These are phyloP conservation scores for Cremastobaeus sp. DNA, from an alignment of 2,888 invertebrate species.

Conservation along the genomic window DNA sequence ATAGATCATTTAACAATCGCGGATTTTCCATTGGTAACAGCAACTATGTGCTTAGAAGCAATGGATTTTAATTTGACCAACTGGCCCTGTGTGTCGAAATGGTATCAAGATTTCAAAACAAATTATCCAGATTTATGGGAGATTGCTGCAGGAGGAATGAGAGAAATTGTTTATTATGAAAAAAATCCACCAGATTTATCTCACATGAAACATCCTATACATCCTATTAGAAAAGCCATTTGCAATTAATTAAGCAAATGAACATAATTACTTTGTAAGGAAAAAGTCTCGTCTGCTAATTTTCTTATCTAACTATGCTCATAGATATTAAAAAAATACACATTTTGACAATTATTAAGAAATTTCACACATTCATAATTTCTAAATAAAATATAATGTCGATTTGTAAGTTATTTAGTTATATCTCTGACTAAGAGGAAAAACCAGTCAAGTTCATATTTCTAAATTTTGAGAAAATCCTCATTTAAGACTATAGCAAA, in stretches of 20 bases:
- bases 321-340: too few species aligned
- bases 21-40: conserved; percentile 85
- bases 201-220: conserved; percentile 85
- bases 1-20: conserved; percentile 85
- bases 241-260: neutral
- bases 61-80: conserved; percentile 83
- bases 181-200: conserved; percentile 87
- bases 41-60: conserved; percentile 86
- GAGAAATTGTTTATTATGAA: conserved; percentile 83
- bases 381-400: too few species aligned
- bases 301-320: too few species aligned
- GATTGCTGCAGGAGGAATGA: conserved; percentile 84
- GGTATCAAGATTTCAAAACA: conserved; percentile 86
- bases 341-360: too few species aligned
- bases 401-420: too few species aligned
- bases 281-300: too few species aligned
- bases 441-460: too few species aligned
- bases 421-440: too few species aligned
- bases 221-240: conserved; percentile 82
- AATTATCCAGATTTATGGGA: conserved; percentile 85
- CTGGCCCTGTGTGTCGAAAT: conserved; percentile 81
- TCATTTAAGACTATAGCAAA: too few species aligned
- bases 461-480: too few species aligned
- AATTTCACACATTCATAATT: too few species aligned
- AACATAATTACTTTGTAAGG: too few species aligned